Evolutionary conservation across 1,140 invertebrate species (phyloP), one percentile per base, ranked within the genome.

Genomic region (Trinorchestia longiramus): DNA sequence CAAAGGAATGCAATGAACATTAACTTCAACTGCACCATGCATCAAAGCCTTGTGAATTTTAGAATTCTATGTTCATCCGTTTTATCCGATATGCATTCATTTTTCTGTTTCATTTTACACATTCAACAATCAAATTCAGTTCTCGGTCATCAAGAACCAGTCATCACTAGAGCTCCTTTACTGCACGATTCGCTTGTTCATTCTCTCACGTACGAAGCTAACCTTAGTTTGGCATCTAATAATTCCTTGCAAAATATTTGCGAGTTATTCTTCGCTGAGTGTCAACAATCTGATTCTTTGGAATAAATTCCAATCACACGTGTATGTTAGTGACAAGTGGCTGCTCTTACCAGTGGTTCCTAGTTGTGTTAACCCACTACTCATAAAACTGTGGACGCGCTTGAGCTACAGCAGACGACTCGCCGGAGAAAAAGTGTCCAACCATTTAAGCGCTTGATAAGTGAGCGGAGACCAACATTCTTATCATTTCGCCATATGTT

Each of bases 391-490:
- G 62, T 3, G 11, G 62, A 15, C 62, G 15, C 62, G 62, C 62
- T 44, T 91, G 88, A 91, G 88, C 41, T 91, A 91, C 88, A 43
- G 41, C 43, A 43, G 88, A 91, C 88, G 43, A 4, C 43, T 91
- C 88, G 43, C 44, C 43, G 8, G 92, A 6, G 92, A 94, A 94
- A 44, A 94, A 94, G 17, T 47, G 40, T 45, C 92, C 44, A 94
- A 94, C 36, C 43, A 43, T 44, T 47, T 45, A 94, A 94, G 92
- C 40, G 92, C 40, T 94, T 40, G 92, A 94, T 94, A 94, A 94
- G 92, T 41, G 88, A 42, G 88, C 43, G 47, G 92, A 43, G 43
- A 43, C 11, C 17, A 45, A 43, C 44, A 94, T 94, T 94, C 92
- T 94, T 94, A 94, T 94, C 92, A 44, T 47, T n/a, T 36, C 92